Conservation (phyloP, 2,113 vertebrate species). For the Rhinolophus sinicus region DNA sequence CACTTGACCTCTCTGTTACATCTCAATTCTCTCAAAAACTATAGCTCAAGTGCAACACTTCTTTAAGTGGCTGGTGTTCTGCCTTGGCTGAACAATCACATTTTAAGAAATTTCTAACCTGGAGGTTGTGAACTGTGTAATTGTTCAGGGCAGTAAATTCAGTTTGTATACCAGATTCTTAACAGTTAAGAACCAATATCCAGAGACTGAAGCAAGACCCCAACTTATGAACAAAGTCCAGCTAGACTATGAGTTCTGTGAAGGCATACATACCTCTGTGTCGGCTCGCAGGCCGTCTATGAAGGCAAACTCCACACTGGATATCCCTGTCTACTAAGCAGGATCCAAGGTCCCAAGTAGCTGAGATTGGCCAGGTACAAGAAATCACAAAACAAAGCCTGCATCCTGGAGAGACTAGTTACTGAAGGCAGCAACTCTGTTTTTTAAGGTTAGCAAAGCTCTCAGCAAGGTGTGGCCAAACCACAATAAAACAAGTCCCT, state of each 20-base stretch:
- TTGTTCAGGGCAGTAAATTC: background rate
- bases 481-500: background rate
- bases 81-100: background rate
- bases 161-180: background rate
- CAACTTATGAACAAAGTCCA: background rate
- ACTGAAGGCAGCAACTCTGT: background rate
- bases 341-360: background rate
- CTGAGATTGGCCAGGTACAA: background rate
- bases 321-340: background rate
- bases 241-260: background rate
- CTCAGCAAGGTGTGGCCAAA: background rate
- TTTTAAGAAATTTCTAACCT: constrained; percentile 43
- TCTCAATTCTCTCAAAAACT: constrained; percentile 15
- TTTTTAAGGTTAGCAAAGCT: background rate
- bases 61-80: constrained; percentile 22
- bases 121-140: background rate
- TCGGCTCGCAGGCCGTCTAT: background rate
- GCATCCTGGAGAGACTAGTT: background rate
- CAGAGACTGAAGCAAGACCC: background rate
- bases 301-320: background rate
- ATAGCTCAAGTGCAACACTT: background rate
- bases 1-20: background rate
- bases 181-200: constrained; percentile 6
- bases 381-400: background rate
- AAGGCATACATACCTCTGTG: background rate